phyloP scores from a whole-genome alignment of 2,797 vertebrate species.

The Lithobates sylvaticus region DNA sequence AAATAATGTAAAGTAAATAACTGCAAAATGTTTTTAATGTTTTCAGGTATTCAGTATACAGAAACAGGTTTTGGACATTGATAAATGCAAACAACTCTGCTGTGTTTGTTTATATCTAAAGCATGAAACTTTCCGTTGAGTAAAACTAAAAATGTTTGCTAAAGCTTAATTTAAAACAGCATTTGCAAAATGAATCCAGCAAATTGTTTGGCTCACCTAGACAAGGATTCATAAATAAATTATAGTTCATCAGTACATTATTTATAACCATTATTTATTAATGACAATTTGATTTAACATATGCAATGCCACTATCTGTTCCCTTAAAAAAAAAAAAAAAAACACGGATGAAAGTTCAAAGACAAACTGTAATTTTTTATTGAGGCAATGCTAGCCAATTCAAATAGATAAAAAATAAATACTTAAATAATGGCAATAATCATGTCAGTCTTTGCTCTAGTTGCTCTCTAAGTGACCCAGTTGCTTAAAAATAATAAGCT shows the following conservation, averaged over 20 bases:
- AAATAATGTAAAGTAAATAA: not conserved
- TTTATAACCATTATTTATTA: conserved; percentile 56
- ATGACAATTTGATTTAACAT: conserved; percentile 46
- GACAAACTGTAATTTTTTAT: too few relatives aligned
- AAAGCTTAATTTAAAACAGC: not conserved
- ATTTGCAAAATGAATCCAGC: not conserved
- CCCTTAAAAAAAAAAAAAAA: conserved; percentile 3
- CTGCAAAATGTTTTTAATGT: not conserved
- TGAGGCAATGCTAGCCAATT: too few relatives aligned
- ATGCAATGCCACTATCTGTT: conserved; percentile 20
- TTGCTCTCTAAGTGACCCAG: too few relatives aligned
- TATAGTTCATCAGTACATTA: conserved; percentile 37
- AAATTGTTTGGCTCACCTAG: conserved; percentile 36
- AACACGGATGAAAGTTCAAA: too few relatives aligned
- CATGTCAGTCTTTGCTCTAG: too few relatives aligned
- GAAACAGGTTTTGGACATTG: too few relatives aligned
- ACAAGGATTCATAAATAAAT: conserved; percentile 52
- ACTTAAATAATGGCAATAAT: too few relatives aligned
- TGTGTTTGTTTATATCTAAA: not conserved
- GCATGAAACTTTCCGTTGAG: not conserved
- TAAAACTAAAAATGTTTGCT: conserved; percentile 4
- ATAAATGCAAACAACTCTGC: not conserved
- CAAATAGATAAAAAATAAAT: too few relatives aligned
- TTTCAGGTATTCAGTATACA: too few relatives aligned
- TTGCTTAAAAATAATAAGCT: too few relatives aligned